phyloP scores from a whole-genome alignment of 2,113 vertebrate genomes.

The Chloropsis cyanopogon region DNA sequence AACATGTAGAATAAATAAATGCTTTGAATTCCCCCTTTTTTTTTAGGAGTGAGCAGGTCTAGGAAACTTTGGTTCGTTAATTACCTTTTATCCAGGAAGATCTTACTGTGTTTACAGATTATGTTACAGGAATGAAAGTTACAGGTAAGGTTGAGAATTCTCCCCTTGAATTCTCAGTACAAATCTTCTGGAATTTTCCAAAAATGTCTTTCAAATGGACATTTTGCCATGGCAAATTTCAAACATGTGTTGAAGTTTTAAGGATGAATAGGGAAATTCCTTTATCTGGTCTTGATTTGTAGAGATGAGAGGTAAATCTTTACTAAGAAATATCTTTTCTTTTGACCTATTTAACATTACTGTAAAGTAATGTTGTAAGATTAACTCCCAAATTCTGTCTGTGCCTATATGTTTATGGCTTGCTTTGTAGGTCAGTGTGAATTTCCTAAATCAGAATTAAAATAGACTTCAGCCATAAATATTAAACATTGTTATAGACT shows the following conservation, averaged over 20 bases:
- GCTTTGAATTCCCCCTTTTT: not conserved
- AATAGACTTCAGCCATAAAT: not conserved
- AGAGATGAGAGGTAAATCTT: not conserved
- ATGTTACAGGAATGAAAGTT: not conserved
- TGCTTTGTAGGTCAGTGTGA: not conserved
- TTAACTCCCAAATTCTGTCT: not conserved
- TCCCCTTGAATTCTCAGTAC: not conserved
- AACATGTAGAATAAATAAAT: not conserved
- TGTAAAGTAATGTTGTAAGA: not conserved
- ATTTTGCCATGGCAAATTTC: not conserved
- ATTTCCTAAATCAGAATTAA: not conserved
- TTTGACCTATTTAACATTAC: not conserved
- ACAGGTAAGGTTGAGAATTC: not conserved
- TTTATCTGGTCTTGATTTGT: not conserved
- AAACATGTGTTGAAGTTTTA: not conserved
- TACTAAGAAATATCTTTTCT: not conserved
- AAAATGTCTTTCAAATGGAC: not conserved
- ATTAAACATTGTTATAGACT: not conserved
- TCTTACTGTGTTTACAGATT: not conserved
- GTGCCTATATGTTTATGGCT: not conserved
- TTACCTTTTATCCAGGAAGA: not conserved
- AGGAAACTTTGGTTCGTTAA: not conserved
- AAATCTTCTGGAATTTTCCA: not conserved
- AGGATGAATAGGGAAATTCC: not conserved
- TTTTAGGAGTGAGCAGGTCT: not conserved